Evolutionary conservation across 1,140 invertebrate genomes (phyloP), one percentile per base, ranked within the genome.

Genomic region (Neodiprion pinetum): DNA sequence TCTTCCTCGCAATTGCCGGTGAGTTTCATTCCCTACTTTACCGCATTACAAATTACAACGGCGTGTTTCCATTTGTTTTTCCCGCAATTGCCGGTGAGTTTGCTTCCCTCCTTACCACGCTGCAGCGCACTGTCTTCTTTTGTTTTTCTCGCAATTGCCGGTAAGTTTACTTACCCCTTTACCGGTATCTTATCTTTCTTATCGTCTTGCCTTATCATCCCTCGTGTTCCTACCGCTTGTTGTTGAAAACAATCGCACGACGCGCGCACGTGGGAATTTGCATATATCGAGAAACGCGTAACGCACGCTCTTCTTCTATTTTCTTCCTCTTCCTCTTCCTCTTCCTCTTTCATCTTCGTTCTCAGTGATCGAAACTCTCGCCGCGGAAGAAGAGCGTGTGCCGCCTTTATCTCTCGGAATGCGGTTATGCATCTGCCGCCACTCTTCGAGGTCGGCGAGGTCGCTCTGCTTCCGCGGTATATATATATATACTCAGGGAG

Each of bases 1-100:
- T 85, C 72, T 78, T 83, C 70, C 76, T 83, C 76, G 79, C 82
- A 77, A 79, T 82, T 78, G 79, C 83, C 77, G 84, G 84, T 86
- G 75, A 83, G 83, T 79, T 40, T 40, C 23, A 1, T 66, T 72
- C 65, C n/a, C 49, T 67, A 48, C 65, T 67, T 67, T 72, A 17
- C 71, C 28, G 28, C 28, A 5, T 40, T 40, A 40, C 17, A 21
- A 21, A 21, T 21, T 21, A 21, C 17, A 21, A 21, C 17, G 17
- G 17, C 17, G 17, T 21, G 28, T 40, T 5, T 40, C 4, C 28
- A 40, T 40, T 40, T 40, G 28, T 40, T 40, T 40, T 47, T 74
- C 11, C 68, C 50, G 11, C 21, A 7, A 9, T 71, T 71, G 12
- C 21, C 53, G 49, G 9, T 53, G n/a, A 49, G 17, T 40, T 28